These are phyloP conservation scores for Xylocampa areola DNA, from an alignment of 2,888 invertebrate species.

Conservation along the genomic window DNA sequence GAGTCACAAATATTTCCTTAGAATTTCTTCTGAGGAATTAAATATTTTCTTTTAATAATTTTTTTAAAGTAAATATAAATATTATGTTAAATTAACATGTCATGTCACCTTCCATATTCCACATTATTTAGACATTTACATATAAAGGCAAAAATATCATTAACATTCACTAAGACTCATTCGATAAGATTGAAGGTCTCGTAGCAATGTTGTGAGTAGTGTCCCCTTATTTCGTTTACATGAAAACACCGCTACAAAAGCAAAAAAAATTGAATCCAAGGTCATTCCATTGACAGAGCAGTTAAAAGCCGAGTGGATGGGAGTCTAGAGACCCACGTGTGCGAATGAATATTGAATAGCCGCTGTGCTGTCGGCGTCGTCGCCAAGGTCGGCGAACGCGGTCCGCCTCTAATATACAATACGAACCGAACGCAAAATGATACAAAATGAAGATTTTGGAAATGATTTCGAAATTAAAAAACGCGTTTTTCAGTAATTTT, in stretches of 20 bases:
- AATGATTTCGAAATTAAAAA: constrained; percentile 33
- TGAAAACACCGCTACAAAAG: constrained; percentile 3
- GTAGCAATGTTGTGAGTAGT: not conserved
- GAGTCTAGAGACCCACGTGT: constrained; percentile 55
- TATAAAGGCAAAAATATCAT: not conserved
- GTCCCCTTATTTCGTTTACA: not conserved
- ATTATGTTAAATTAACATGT: too few species aligned
- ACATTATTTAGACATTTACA: not conserved
- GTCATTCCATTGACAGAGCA: constrained; percentile 23
- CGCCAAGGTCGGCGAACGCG: constrained; percentile 59
- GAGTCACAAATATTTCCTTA: constrained; percentile 9
- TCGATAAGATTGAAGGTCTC: not conserved
- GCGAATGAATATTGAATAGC: constrained; percentile 47
- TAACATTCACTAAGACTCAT: not conserved
- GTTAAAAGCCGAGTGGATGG: constrained; percentile 36
- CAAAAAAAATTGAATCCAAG: constrained; percentile 3
- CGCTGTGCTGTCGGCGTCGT: constrained; percentile 14
- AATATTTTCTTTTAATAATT: not conserved
- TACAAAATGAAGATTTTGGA: constrained; percentile 32
- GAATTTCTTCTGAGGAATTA: constrained; percentile 5
- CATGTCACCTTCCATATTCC: not conserved
- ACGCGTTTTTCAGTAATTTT: constrained; percentile 17
- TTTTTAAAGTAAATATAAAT: not conserved
- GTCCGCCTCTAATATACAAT: not conserved
- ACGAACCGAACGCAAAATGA: constrained; percentile 12